Conservation (phyloP, 2,113 vertebrate species). For the Heliornis fulica region DNA sequence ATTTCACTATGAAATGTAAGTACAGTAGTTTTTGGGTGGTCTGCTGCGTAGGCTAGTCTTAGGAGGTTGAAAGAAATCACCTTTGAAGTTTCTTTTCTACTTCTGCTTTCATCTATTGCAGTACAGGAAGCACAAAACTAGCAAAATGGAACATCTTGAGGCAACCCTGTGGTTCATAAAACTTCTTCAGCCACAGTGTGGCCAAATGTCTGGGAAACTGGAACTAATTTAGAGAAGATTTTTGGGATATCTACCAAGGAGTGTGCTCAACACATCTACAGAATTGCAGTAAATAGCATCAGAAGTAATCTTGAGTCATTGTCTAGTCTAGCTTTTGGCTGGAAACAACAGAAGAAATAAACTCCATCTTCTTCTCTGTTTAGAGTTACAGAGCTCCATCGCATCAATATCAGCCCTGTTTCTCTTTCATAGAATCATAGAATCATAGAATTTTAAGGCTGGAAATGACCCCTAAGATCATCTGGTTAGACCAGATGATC, state of each 20-base stretch:
- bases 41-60: background rate
- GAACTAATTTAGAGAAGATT: background rate
- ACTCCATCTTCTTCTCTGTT: background rate
- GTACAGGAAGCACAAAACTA: background rate
- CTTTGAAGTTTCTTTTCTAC: background rate
- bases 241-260: background rate
- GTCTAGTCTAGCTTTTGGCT: background rate
- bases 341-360: background rate
- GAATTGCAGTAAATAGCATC: background rate
- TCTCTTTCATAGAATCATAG: too few species aligned
- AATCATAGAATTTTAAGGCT: too few species aligned
- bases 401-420: background rate
- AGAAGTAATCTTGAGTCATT: background rate
- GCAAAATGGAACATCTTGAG: background rate
- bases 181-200: background rate
- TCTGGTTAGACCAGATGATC: too few species aligned
- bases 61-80: background rate
- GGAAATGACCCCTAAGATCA: too few species aligned
- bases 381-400: background rate
- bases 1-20: background rate
- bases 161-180: background rate
- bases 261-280: background rate
- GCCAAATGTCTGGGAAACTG: background rate
- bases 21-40: background rate
- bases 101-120: background rate